These are phyloP conservation scores for Tetramorium parvispinum DNA, from an alignment of 1,140 invertebrate genomes.

Conservation along the genomic window DNA sequence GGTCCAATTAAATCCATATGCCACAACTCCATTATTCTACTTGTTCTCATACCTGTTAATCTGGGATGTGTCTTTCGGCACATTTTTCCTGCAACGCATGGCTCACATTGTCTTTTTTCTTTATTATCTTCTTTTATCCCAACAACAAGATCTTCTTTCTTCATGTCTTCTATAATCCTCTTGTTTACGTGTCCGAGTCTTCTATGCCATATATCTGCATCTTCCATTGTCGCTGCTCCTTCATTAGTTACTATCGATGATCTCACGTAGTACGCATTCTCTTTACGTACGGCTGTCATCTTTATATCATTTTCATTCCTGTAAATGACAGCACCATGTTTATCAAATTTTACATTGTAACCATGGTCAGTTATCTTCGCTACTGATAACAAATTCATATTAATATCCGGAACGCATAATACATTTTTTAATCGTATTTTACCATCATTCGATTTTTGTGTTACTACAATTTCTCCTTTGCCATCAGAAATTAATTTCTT, in stretches of 20 bases:
- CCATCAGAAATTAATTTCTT: constrained; percentile 33
- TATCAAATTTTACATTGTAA: not conserved
- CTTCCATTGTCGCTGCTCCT: not conserved
- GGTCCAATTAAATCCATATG: not conserved
- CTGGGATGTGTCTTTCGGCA: not conserved
- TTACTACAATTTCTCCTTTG: not conserved
- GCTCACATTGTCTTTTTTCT: not conserved
- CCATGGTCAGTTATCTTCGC: constrained; percentile 3
- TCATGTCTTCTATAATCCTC: not conserved
- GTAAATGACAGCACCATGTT: not conserved
- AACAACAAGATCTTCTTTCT: not conserved
- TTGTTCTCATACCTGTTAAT: not conserved
- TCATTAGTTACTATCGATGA: not conserved
- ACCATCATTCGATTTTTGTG: not conserved
- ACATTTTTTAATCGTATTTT: constrained; percentile 13
- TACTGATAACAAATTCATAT: not conserved
- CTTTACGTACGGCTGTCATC: not conserved
- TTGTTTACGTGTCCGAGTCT: not conserved
- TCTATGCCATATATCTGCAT: not conserved
- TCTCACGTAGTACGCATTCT: not conserved
- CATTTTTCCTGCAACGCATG: not conserved
- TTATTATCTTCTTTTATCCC: not conserved
- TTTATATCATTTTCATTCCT: not conserved
- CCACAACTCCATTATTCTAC: not conserved
- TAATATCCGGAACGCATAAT: not conserved